Evolutionary conservation across 2,113 vertebrate species (phyloP), one percentile per base, ranked within the genome.

Genomic region (Pycnonotus jocosus): DNA sequence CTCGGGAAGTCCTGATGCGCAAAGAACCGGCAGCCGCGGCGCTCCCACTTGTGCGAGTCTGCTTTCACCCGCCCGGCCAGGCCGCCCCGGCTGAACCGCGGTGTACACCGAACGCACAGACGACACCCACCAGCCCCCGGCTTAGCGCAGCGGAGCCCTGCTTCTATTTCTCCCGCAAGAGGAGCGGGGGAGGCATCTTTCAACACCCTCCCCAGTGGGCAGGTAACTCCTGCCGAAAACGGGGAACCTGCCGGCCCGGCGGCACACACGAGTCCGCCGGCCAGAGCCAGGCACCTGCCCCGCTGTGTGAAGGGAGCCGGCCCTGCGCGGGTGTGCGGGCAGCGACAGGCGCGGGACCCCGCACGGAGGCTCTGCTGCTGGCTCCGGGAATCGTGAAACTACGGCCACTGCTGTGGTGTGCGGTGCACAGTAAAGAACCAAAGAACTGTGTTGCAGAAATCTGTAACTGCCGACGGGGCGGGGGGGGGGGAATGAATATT

Each of bases 341-440:
- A 14, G 74, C 51, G 4, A 8, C 42, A 0, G 10, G 23, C 56
- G 3, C 37, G 24, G 33, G 17, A 7, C 6, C 22, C 15, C 1
- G 37, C 50, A 2, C 15, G 30, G 42, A 53, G 11, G 10, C 69
- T 25, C 50, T 3, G 73, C 64, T 2, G 62, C 76, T 2, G 28
- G 0, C 44, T 10, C 45, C 6, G 7, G 11, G 8, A 4, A 2
- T 0, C 44, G 1, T 0, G 3, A 4, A 40, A 21, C 58, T 6
- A 0, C 2, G 24, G 72, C 42, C 42, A 8, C 54, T 7, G 69
- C 86, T 2, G 7, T 4, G 76, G 20, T 15, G 23, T 27, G 14
- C 35, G 0, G 1, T 2, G 45, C 10, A 48, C 38, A 3, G 48
- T 0, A 1, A 15, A 6, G 38, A 48, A 24, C 50, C 12, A 1